Percentiles rank a stretch among this genome's conserved stretches.
Conservation (phyloP, 2,888 invertebrate species). For the Therioaphis trifolii region DNA sequence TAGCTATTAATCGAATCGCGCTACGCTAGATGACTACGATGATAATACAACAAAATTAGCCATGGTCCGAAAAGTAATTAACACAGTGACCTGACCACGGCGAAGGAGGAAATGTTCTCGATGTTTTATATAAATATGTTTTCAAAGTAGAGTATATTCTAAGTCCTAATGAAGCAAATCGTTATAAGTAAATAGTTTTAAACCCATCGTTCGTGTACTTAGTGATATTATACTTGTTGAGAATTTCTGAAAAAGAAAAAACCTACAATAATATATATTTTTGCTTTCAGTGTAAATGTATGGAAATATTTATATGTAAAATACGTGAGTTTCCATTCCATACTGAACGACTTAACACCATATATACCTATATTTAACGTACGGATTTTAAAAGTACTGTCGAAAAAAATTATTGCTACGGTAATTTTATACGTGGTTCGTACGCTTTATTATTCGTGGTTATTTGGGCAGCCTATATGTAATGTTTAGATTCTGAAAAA, state of each 20-base stretch:
- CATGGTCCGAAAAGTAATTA: slow-evolving; percentile 56
- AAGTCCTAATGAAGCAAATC: neutral
- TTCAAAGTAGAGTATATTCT: neutral
- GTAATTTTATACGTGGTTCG: too few species aligned
- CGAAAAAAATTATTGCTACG: too few species aligned
- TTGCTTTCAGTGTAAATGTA: too few species aligned
- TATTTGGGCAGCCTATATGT: neutral
- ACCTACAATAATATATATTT: too few species aligned
- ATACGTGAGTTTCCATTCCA: too few species aligned
- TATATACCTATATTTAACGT: too few species aligned
- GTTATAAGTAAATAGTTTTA: neutral
- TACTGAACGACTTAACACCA: too few species aligned
- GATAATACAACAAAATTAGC: slow-evolving; percentile 41
- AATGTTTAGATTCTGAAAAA: neutral
- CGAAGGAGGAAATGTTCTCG: slow-evolving; percentile 38
- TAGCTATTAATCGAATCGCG: slow-evolving; percentile 24
- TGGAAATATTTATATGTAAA: too few species aligned
- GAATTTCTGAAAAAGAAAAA: neutral
- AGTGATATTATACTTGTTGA: too few species aligned
- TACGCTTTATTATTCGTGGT: neutral
- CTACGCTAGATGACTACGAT: slow-evolving; percentile 26
- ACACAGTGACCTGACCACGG: slow-evolving; percentile 44
- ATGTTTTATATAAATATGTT: slow-evolving; percentile 26
- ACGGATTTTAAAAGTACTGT: too few species aligned
- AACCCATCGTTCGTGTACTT: neutral